Evolutionary conservation across 1,140 invertebrate genomes (phyloP).

Genomic region (Gonioctena quinquepunctata): DNA sequence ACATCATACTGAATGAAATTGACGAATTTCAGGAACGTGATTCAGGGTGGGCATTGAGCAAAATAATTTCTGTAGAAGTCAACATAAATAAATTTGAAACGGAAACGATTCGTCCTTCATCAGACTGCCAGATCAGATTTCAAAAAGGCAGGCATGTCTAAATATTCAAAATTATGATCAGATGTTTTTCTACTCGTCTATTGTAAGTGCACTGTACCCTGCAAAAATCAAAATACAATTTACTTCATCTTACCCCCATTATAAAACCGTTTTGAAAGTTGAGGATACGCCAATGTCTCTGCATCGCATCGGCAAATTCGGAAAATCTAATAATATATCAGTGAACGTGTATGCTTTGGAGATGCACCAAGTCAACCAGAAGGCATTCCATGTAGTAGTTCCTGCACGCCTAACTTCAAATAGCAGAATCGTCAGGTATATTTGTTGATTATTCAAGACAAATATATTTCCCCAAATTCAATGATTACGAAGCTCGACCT

Average conservation of each 20-base stretch:
- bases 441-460: constrained; percentile 39
- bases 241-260: neutral
- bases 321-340: constrained; percentile 16
- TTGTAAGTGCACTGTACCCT: neutral
- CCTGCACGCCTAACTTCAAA: neutral
- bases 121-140: neutral
- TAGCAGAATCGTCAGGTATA: constrained; percentile 39
- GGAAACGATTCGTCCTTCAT: neutral
- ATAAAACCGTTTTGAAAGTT: neutral
- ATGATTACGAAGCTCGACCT: constrained; percentile 21
- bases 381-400: neutral
- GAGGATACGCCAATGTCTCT: neutral
- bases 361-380: constrained; percentile 12
- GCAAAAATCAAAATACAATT: neutral
- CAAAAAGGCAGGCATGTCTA: neutral
- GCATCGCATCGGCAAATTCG: neutral
- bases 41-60: neutral
- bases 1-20: neutral
- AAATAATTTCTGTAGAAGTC: neutral
- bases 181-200: neutral
- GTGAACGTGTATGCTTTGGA: no score
- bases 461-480: constrained; percentile 24
- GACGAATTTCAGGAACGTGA: neutral
- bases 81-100: neutral
- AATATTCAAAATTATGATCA: neutral